Percentiles rank a stretch among this genome's conserved stretches.
Conservation (phyloP, 2,113 vertebrate genomes). For the Columba livia region DNA sequence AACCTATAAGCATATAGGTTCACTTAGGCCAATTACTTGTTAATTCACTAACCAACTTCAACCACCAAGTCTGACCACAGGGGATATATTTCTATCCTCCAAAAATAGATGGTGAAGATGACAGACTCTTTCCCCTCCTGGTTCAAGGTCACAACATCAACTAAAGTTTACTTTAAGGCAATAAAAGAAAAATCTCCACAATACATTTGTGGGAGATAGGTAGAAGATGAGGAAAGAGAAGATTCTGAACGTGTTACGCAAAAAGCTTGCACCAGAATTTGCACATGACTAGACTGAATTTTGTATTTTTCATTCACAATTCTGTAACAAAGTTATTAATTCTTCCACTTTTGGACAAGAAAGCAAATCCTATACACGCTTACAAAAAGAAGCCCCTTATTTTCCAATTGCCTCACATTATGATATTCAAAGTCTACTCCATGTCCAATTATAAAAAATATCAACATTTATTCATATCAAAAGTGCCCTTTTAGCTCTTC, state of each 20-base stretch:
- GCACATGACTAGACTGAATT: not conserved
- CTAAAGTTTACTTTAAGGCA: not conserved
- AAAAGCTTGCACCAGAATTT: not conserved
- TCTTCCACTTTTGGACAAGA: not conserved
- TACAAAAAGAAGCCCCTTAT: not conserved
- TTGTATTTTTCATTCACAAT: not conserved
- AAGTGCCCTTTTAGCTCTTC: constrained; percentile 31
- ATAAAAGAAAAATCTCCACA: not conserved
- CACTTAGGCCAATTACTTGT: not conserved
- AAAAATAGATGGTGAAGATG: not conserved
- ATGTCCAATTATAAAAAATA: not conserved
- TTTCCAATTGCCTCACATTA: not conserved
- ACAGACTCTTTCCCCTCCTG: not conserved
- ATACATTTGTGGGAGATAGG: not conserved
- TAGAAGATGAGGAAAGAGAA: not conserved
- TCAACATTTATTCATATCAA: not conserved
- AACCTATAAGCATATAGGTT: not conserved
- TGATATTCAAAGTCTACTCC: not conserved
- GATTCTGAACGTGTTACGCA: not conserved
- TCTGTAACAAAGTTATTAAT: not conserved
- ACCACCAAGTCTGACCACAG: not conserved
- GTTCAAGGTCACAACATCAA: not conserved
- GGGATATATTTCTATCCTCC: not conserved
- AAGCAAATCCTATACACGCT: not conserved
- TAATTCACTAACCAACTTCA: not conserved